These are phyloP conservation scores for Polypedilum vanderplanki DNA, from an alignment of 1,140 invertebrate species.

Conservation along the genomic window DNA sequence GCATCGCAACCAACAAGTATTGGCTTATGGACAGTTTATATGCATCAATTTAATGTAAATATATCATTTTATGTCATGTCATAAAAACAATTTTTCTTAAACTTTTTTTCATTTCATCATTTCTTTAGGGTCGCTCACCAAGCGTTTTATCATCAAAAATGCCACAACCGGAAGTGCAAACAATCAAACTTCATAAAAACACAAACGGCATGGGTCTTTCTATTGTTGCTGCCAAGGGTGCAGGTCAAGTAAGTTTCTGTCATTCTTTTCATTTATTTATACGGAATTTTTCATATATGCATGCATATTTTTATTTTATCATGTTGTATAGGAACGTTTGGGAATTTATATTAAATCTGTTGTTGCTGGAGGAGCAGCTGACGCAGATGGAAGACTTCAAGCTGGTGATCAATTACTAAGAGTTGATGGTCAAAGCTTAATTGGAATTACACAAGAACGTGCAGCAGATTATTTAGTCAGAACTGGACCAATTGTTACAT, in stretches of 20 bases:
- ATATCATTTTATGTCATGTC: constrained; percentile 10
- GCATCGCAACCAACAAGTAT: constrained; percentile 82
- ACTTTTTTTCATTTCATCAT: constrained; percentile 32
- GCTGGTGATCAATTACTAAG: constrained; percentile 96
- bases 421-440: constrained; percentile 93
- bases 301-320: too few relatives aligned
- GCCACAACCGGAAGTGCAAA: constrained; percentile 59
- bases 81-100: constrained; percentile 28
- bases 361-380: constrained; percentile 90
- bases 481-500: constrained; percentile 84
- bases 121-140: constrained; percentile 54
- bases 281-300: constrained; percentile 36
- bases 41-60: constrained; percentile 57
- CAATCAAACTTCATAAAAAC: constrained; percentile 86
- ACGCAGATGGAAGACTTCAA: constrained; percentile 85
- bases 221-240: constrained; percentile 83
- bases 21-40: constrained; percentile 92
- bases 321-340: constrained; percentile 62
- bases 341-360: constrained; percentile 98
- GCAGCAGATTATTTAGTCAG: constrained; percentile 93
- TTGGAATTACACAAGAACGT: constrained; percentile 94
- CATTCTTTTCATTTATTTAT: constrained; percentile 31
- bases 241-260: constrained; percentile 36
- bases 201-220: constrained; percentile 88
- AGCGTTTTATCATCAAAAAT: constrained; percentile 47